These are phyloP conservation scores for Lydus trimaculatus DNA, from an alignment of 2,888 invertebrate species.

Conservation along the genomic window DNA sequence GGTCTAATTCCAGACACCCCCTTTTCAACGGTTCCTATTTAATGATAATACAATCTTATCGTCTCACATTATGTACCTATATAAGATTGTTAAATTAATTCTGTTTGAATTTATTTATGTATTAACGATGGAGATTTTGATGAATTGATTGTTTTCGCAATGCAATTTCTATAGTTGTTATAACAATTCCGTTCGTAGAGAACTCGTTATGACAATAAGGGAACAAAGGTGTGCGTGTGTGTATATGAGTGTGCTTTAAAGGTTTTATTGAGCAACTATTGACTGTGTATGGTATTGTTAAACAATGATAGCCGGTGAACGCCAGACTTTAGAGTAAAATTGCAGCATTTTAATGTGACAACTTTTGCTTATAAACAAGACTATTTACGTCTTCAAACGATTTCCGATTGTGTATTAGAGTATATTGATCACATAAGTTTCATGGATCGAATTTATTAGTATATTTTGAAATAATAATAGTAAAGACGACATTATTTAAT, in stretches of 20 bases:
- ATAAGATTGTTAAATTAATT: slow-evolving; percentile 2
- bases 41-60: slow-evolving; percentile 8
- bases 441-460: background rate
- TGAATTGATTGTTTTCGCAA: background rate
- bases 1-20: slow-evolving; percentile 6
- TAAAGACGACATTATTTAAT: background rate
- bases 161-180: background rate
- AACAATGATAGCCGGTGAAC: slow-evolving; percentile 8
- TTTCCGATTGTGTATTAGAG: background rate
- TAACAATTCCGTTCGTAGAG: background rate
- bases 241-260: slow-evolving; percentile 1
- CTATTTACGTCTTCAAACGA: slow-evolving; percentile 9
- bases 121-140: background rate
- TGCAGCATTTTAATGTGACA: background rate
- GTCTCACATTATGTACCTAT: background rate
- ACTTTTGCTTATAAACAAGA: slow-evolving; percentile 10
- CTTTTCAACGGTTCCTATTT: slow-evolving; percentile 2
- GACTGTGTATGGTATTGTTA: slow-evolving; percentile 18
- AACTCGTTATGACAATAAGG: slow-evolving; percentile 2
- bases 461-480: background rate
- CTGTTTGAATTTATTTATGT: background rate
- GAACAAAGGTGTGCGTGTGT: background rate
- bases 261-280: slow-evolving; percentile 18
- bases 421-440: background rate
- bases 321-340: slow-evolving; percentile 3